These are phyloP conservation scores for Enteromius treurensis DNA, from an alignment of 2,797 vertebrate species.

Conservation along the genomic window DNA sequence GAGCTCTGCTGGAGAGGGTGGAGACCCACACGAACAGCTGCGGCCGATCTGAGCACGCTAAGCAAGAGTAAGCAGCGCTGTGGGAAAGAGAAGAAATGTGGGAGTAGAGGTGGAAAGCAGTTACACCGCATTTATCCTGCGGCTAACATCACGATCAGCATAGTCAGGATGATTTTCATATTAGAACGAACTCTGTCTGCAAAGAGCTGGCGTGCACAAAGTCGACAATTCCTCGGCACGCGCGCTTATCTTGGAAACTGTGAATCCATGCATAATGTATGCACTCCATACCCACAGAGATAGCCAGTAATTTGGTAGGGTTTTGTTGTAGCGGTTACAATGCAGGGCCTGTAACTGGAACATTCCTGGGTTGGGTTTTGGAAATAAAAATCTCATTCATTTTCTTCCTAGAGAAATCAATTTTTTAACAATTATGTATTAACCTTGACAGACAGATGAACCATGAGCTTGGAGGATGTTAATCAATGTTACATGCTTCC, in stretches of 20 bases:
- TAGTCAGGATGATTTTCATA: slow-evolving; percentile 1
- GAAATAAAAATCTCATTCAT: background rate
- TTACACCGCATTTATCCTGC: slow-evolving; percentile 24
- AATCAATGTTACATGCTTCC: background rate
- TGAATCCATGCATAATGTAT: background rate
- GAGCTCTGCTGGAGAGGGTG: slow-evolving; percentile 47
- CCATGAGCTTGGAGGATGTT: background rate
- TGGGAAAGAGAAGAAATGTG: slow-evolving; percentile 34
- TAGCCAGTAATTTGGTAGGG: background rate
- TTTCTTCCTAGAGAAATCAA: background rate
- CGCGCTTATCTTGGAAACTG: background rate
- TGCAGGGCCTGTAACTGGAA: background rate
- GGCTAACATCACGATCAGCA: slow-evolving; percentile 22
- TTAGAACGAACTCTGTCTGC: slow-evolving; percentile 24
- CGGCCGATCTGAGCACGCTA: slow-evolving; percentile 56
- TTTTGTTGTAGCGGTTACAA: background rate
- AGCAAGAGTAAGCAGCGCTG: slow-evolving; percentile 47
- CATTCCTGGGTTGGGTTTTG: background rate
- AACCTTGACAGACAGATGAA: background rate
- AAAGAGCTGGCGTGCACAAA: background rate
- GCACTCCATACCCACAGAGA: background rate
- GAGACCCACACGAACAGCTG: slow-evolving; percentile 58
- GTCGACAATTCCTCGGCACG: background rate
- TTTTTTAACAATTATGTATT: background rate
- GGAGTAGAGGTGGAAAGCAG: slow-evolving; percentile 34